Evolutionary conservation across 1,140 invertebrate genomes (phyloP), one percentile per base, ranked within the genome.

Genomic region (Drosophila takahashii): DNA sequence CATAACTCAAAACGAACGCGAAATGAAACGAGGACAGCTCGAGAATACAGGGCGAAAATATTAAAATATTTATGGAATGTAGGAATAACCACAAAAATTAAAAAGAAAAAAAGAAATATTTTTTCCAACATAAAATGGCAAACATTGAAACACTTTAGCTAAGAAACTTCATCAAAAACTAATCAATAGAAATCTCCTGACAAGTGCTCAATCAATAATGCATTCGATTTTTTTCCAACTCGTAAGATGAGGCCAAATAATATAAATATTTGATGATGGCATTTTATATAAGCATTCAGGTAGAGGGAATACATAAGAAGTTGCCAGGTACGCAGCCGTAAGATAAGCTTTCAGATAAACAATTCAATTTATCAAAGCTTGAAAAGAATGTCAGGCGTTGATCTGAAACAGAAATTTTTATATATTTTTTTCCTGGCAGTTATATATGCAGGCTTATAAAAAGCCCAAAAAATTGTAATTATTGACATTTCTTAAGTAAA

Each of bases 1-100:
- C 81, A 86, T 86, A 86, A 86, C 79, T 86, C 79, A 86, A 75
- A 81, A 62, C 27, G 27, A 39, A 41, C 42, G 67, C 50, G 27
- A 70, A 70, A 70, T 70, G 64, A 70, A 70, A 70, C 34, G 65
- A 36, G 62, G 22, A 41, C 27, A 57, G 34, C 50, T 69, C 42
- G 64, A 47, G 39, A 29, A 15, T 48, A 70, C 42, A 70, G 54
- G 42, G 34, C 39, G 15, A 10, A 48, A 57, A 57, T 70, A 71
- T 44, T 71, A 13, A 57, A 71, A 70, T 70, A 70, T 70, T 57
- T 70, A 70, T 57, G 42, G 27, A 71, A 70, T 56, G 27, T 32
- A 39, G 34, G 10, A 26, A 5, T 32, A 32, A 29, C 26, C 48
- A 47, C 22, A 7, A n/a, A 27, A 65, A 65, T 27, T 22, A 11